Base-by-base conservation (phyloP, 2,888 invertebrate species). In the Hipparchia semele region DNA sequence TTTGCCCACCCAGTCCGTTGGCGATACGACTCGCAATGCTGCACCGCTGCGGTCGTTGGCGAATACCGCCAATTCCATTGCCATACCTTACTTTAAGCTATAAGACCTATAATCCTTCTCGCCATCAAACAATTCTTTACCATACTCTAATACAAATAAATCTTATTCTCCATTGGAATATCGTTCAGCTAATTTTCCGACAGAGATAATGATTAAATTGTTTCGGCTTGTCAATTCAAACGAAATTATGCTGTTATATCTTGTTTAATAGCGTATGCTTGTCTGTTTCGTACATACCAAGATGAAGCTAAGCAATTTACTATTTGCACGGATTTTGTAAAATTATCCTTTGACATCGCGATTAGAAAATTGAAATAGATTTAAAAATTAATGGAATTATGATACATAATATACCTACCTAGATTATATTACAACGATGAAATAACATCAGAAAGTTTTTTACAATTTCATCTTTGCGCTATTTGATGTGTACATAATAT, bases 211-310 rank as follows among this genome's bases (percentile, higher is more conserved):
- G 90, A 92, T 94, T 91, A 92, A 93, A 93, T 93, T 92, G 92
- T 92, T 93, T 92, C 92, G 94, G 94, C 89, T 91, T 94, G 91
- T 93, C 90, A 91, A 92, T 93, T 92, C 92, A 93, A 91, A 94
- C 90, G 88, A 92, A 93, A 94, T 93, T 91, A 94, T 94, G 90
- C 92, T 92, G 92, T 94, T 92, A 93, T 91, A 92, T 91, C 90
- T 92, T 91, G 90, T 92, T 92, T 90, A 91, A 92, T 90, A 88
- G 90, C 86, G 88, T 87, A 81, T 85, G 84, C 83, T 89, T 90
- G 85, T 87, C 86, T 87, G 86, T 87, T 80, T 85, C 83, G 80
- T 87, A 87, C 86, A 90, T 91, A 82, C 87, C 86, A 80, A 77
- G 81, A 79, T 86, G 83, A 87, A 86, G 87, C 80, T 83, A 82